Conservation (phyloP, 2,888 invertebrate species). For the Acleris laterana region DNA sequence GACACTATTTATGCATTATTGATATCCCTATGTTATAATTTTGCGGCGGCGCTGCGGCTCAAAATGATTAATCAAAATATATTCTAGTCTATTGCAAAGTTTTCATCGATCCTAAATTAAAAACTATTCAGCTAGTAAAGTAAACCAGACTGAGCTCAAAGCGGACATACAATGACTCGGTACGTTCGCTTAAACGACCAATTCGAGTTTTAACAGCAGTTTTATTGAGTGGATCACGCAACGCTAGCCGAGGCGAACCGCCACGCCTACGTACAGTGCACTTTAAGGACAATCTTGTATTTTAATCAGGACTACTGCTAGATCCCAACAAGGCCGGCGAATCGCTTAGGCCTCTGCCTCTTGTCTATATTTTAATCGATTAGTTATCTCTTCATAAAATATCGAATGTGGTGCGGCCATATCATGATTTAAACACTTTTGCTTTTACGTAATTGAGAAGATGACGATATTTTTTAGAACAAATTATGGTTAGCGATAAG, state of each 20-base stretch:
- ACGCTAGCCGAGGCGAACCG: conserved; percentile 75
- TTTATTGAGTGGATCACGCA: conserved; percentile 77
- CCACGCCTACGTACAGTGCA: conserved; percentile 65
- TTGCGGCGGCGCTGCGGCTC: too few relatives aligned
- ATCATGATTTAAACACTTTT: background rate
- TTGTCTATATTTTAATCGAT: conserved; percentile 2
- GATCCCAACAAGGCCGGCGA: conserved; percentile 25
- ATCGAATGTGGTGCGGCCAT: background rate
- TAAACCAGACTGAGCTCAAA: conserved; percentile 30
- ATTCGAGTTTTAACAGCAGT: conserved; percentile 69
- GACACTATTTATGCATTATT: background rate
- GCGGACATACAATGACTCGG: conserved; percentile 49
- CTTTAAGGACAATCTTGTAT: conserved; percentile 36
- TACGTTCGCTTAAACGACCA: conserved; percentile 59
- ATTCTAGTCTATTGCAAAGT: too few relatives aligned
- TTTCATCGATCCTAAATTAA: background rate
- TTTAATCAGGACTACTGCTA: conserved; percentile 33
- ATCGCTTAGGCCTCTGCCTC: conserved; percentile 11
- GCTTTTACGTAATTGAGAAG: too few relatives aligned
- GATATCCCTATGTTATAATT: too few relatives aligned
- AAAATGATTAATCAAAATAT: too few relatives aligned
- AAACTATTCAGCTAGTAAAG: conserved; percentile 18
- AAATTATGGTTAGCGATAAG: too few relatives aligned
- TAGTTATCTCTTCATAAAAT: background rate
- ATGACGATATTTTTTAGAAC: too few relatives aligned